These are phyloP conservation scores for Neoniphon sammara DNA, from an alignment of 2,797 vertebrate species.

Conservation along the genomic window DNA sequence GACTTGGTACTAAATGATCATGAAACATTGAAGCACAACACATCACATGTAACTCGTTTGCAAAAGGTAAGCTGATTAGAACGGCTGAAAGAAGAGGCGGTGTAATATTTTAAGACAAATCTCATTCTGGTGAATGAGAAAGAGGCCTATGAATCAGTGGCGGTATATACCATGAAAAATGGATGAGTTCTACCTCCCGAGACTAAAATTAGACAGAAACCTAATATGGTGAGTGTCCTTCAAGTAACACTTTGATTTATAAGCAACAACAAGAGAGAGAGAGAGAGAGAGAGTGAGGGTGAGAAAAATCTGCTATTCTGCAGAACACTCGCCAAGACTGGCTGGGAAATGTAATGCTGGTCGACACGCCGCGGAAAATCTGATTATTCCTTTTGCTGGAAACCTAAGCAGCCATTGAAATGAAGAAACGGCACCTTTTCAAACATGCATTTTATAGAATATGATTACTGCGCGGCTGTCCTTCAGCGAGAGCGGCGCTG, in stretches of 20 bases:
- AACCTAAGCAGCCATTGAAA: slow-evolving; percentile 58
- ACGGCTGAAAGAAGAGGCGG: background rate
- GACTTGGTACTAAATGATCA: slow-evolving; percentile 11
- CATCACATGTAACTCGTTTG: slow-evolving; percentile 39
- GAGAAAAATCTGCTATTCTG: slow-evolving; percentile 31
- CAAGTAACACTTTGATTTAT: slow-evolving; percentile 73
- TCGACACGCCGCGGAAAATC: slow-evolving; percentile 47
- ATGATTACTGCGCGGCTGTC: slow-evolving; percentile 51
- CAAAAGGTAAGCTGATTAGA: slow-evolving; percentile 39
- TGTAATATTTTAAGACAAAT: slow-evolving; percentile 43
- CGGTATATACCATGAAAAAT: slow-evolving; percentile 78
- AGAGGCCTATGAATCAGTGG: slow-evolving; percentile 49
- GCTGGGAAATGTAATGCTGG: slow-evolving; percentile 31
- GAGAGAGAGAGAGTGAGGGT: slow-evolving; percentile 1
- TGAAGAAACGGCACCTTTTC: slow-evolving; percentile 46
- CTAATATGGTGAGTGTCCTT: slow-evolving; percentile 76
- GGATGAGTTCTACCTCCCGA: slow-evolving; percentile 74
- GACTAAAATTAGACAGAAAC: slow-evolving; percentile 81
- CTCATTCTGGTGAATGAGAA: slow-evolving; percentile 50
- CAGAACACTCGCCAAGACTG: slow-evolving; percentile 29
- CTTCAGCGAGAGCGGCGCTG: slow-evolving; percentile 34
- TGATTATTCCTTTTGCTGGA: slow-evolving; percentile 55
- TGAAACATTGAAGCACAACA: slow-evolving; percentile 20
- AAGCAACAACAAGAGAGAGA: slow-evolving; percentile 59
- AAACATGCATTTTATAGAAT: slow-evolving; percentile 26